Evolutionary conservation across 2,113 vertebrate genomes (phyloP).

Genomic region (Cynocephalus volans): DNA sequence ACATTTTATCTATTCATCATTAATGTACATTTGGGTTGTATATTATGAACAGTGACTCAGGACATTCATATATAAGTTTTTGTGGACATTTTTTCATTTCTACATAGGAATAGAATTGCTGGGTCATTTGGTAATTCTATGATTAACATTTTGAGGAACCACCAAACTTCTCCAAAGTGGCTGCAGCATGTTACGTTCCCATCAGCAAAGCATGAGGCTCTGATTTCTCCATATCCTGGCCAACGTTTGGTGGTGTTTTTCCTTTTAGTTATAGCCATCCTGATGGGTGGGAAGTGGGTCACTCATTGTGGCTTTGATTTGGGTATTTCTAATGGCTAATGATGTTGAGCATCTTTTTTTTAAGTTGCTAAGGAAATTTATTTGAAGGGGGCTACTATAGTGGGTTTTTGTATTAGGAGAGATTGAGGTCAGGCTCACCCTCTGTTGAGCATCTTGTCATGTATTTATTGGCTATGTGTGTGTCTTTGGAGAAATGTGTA

Average conservation of each 20-base stretch:
- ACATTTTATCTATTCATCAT: background rate
- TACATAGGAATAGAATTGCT: background rate
- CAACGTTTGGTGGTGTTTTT: background rate
- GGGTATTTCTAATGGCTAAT: background rate
- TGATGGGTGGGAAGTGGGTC: background rate
- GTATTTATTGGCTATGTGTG: background rate
- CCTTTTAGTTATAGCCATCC: background rate
- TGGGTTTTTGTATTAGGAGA: background rate
- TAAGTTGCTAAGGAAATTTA: background rate
- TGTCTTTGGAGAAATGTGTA: background rate
- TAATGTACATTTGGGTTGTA: background rate
- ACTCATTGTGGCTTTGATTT: background rate
- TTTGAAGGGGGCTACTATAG: background rate
- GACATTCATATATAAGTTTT: background rate
- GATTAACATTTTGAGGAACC: background rate
- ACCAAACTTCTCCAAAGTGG: background rate
- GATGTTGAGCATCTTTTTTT: background rate
- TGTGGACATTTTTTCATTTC: background rate
- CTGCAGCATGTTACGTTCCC: background rate
- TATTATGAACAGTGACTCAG: background rate
- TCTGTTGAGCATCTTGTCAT: background rate
- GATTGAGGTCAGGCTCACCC: background rate
- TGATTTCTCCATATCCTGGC: background rate
- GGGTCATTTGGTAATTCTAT: background rate
- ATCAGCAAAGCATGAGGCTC: background rate